Evolutionary conservation across 2,888 invertebrate species (phyloP), one percentile per base, ranked within the genome.

Genomic region (Margaritifera margaritifera): DNA sequence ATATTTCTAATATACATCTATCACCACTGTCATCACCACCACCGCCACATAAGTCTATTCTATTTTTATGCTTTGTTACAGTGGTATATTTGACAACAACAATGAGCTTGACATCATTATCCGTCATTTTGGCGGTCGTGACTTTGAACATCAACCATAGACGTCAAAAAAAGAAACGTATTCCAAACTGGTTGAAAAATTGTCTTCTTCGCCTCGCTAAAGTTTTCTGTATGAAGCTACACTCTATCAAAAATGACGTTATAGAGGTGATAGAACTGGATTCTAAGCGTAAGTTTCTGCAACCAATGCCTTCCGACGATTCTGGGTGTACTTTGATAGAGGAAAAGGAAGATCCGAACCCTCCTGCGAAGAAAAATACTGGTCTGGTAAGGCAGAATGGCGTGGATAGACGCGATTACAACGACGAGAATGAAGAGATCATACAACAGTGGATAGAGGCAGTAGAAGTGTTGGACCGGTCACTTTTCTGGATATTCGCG

Each of bases 401-500:
- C 1, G 67, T 63, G 22, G 72, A 68, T 22, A 68, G 69, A 31
- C 75, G 62, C 18, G 73, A 79, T 60, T 85, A 85, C 53, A 79
- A 81, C 42, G 83, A 81, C 18, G 71, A 69, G 24, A 66, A 67
- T 22, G 82, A 84, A n/a, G 58, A 78, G 19, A 62, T 79, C 25
- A 74, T 78, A 19, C 82, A 82, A 66, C 80, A 85, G 61, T 86
- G 86, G 86, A 79, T 84, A 63, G 90, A 91, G 69, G 90, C 91
- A 15, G 91, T 91, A 4, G 89, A 90, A 74, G 89, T 91, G 31
- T 86, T 91, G 27, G 92, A 92, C 79, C 84, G 91, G 57, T 89
- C 91, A 58, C 88, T 92, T 55, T 92, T 92, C 82, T 91, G 91
- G 91, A 79, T 92, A 50, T 91, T 91, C 82, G 87, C 91, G 22